Percentiles rank a stretch among this genome's conserved stretches.
Conservation (phyloP, 2,113 vertebrate species). For the Anolis sagrei region DNA sequence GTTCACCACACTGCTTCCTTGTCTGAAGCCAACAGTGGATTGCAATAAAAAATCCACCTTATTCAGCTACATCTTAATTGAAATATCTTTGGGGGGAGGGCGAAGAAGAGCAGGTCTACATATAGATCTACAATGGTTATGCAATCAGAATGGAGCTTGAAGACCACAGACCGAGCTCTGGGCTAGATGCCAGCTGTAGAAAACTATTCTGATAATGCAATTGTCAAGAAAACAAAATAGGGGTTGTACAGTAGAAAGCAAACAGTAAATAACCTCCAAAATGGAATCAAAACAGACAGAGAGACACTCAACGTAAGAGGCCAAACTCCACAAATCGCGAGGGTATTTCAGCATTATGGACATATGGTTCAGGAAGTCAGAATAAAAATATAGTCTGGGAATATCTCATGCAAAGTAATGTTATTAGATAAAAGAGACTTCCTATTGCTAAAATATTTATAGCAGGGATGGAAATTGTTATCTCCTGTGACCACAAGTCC, state of each 20-base stretch:
- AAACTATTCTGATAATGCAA: background rate
- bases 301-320: background rate
- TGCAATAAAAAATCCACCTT: background rate
- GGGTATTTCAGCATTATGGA: background rate
- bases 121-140: background rate
- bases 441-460: background rate
- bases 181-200: background rate
- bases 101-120: background rate
- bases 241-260: background rate
- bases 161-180: background rate
- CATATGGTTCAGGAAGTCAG: background rate
- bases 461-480: no score
- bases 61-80: background rate
- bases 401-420: background rate
- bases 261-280: background rate
- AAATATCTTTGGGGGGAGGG: background rate
- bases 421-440: background rate
- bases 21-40: no score
- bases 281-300: background rate
- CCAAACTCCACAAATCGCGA: background rate
- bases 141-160: background rate
- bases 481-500: no score
- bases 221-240: background rate
- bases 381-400: background rate
- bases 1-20: background rate